These are phyloP conservation scores for Sipunculus nudus DNA, from an alignment of 2,888 invertebrate genomes.

Conservation along the genomic window DNA sequence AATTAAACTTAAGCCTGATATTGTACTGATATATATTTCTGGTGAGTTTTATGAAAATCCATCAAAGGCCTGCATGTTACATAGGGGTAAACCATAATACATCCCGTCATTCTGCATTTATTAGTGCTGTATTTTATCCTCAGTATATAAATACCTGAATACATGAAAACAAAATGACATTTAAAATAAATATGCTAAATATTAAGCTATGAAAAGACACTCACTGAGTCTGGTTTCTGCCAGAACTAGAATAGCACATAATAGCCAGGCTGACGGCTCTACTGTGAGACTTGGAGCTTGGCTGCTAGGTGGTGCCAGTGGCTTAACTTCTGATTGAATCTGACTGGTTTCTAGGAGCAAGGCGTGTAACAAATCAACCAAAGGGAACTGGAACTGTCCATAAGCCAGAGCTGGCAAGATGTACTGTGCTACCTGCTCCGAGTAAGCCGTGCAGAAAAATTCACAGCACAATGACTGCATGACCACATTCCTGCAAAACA, in stretches of 20 bases:
- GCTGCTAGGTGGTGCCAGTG: too few species aligned
- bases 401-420: conserved; percentile 62
- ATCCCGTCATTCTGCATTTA: too few species aligned
- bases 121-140: too few species aligned
- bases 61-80: too few species aligned
- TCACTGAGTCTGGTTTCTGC: conserved; percentile 76
- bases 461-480: conserved; percentile 44
- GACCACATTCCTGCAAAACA: conserved; percentile 30
- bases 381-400: conserved; percentile 58
- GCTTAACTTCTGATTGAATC: not conserved
- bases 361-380: conserved; percentile 57
- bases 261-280: conserved; percentile 74
- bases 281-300: conserved; percentile 58
- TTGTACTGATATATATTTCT: too few species aligned
- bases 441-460: conserved; percentile 57
- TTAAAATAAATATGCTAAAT: too few species aligned
- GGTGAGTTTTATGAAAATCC: too few species aligned
- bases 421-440: conserved; percentile 61
- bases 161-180: too few species aligned
- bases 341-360: conserved; percentile 35
- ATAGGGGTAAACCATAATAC: too few species aligned
- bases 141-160: too few species aligned
- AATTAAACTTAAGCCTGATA: too few species aligned
- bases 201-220: conserved; percentile 46
- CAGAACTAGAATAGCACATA: conserved; percentile 76